Evolutionary conservation across 2,888 invertebrate species (phyloP), one percentile per base, ranked within the genome.

Genomic region (Barypeithes pellucidus): DNA sequence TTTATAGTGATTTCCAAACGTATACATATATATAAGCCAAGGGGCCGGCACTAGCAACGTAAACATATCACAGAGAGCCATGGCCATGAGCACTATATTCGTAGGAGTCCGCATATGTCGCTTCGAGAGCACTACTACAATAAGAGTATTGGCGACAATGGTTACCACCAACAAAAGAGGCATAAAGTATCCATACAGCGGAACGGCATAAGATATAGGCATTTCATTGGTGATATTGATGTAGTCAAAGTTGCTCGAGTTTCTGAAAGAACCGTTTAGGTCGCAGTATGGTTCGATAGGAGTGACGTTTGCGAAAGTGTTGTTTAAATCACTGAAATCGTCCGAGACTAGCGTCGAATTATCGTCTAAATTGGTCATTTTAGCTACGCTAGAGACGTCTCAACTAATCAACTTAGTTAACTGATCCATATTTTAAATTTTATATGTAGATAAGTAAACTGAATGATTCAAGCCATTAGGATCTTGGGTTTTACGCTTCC

Each of bases 11-110:
- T 95, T 93, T 24, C 95, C 95, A 79, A 96, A 92, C 0, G 96
- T 95, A 87, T 95, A 96, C 92, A 96, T 95, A 84, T 96, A 95
- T 86, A 97, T 92, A 59, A 96, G 91, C 91, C 95, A 96, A 0
- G 96, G 96, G 0, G 96, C 93, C 0, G 96, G 96, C 82, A 96
- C 93, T 65, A 96, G 89, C 82, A 96, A 92, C 0, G 97, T 98
- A 85, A 97, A 92, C 92, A 97, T 94, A 87, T 98, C 98, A 79
- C 96, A 95, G 3, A 98, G 89, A 0, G 98, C 97, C 96, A 98
- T 98, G n/a, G 94, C 95, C 90, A 96, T 93, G 2, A 97, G 89
- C 0, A 97, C 94, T n/a, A 93, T 91, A 86, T 97, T 97, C 4
- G 97, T 97, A 0, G 97, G 96, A 0, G 95, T 95, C 29, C 94